phyloP scores from a whole-genome alignment of 2,888 invertebrate species.

The Argyra leucocephala region DNA sequence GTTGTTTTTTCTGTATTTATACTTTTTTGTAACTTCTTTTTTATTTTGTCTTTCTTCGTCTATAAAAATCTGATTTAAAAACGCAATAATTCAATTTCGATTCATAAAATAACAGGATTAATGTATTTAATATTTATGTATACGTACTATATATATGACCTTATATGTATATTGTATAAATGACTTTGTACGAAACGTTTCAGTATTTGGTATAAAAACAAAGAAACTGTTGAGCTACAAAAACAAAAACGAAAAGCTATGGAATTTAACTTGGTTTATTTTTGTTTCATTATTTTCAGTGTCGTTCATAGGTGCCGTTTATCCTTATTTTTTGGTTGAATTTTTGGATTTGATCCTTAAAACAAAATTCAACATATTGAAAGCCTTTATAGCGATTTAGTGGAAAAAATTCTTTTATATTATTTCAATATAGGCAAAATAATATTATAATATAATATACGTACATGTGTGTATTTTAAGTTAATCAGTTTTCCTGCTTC shows the following conservation, averaged over 20 bases:
- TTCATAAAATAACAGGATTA: slow-evolving; percentile 1
- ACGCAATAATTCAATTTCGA: background rate
- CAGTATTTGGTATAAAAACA: background rate
- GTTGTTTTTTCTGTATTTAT: background rate
- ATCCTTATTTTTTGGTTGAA: too few species aligned
- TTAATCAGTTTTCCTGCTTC: too few species aligned
- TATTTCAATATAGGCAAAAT: too few species aligned
- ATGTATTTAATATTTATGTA: background rate
- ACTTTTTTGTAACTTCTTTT: background rate
- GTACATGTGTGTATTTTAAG: too few species aligned
- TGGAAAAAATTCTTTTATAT: too few species aligned
- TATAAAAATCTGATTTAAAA: slow-evolving; percentile 1
- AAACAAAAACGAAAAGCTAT: background rate
- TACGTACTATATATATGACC: background rate
- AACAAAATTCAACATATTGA: too few species aligned
- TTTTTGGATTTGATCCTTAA: too few species aligned
- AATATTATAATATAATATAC: too few species aligned
- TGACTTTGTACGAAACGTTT: background rate
- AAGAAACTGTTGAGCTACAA: background rate
- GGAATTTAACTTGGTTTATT: background rate
- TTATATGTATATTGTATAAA: background rate
- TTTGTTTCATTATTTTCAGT: too few species aligned
- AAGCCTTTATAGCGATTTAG: too few species aligned
- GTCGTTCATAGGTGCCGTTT: too few species aligned
- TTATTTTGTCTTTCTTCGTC: background rate